phyloP scores from a whole-genome alignment of 2,113 vertebrate genomes.

The Bubo bubo region DNA sequence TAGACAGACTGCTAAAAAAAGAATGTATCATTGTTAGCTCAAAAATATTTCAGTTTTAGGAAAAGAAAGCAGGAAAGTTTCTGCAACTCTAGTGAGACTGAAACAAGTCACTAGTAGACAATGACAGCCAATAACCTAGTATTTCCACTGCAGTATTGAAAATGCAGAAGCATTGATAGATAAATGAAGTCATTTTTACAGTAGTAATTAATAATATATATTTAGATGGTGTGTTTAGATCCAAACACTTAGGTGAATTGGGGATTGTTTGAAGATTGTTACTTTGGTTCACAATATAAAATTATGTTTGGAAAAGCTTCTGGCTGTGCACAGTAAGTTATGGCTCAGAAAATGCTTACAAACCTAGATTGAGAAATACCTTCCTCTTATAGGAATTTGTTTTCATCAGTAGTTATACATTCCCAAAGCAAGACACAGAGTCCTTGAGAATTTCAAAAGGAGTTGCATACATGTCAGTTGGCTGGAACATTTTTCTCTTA shows the following conservation, averaged over 20 bases:
- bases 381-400: neutral
- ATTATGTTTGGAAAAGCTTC: neutral
- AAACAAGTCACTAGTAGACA: neutral
- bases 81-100: neutral
- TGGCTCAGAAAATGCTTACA: neutral
- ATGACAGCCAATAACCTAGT: neutral
- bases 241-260: neutral
- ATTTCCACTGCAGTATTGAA: neutral
- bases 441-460: neutral
- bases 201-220: neutral
- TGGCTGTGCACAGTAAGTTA: neutral
- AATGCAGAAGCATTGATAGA: neutral
- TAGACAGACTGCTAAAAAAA: neutral
- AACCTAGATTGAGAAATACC: neutral
- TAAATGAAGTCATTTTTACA: neutral
- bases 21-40: neutral
- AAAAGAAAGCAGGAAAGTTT: neutral
- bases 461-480: neutral
- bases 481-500: neutral
- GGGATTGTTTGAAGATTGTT: neutral
- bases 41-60: neutral
- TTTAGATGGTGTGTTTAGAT: neutral
- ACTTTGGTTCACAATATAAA: neutral
- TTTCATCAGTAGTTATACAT: neutral
- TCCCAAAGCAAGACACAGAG: neutral